A percentile compares a stretch with the other conserved stretches of the same genome.
Conservation (phyloP, 2,888 invertebrate genomes). For the Lasioglossum oenotherae region DNA sequence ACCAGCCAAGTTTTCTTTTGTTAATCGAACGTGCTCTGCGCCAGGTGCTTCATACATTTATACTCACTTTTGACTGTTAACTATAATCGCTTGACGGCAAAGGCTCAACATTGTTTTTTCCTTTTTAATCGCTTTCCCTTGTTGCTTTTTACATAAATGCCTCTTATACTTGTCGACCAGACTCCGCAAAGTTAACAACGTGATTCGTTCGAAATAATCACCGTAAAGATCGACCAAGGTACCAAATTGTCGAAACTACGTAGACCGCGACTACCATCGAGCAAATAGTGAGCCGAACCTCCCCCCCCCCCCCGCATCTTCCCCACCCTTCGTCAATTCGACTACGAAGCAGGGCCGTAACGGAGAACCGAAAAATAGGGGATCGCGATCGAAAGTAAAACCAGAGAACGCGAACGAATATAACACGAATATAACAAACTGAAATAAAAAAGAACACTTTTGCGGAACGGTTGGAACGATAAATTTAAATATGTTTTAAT, state of each 20-base stretch:
- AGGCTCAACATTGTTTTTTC: slow-evolving; percentile 77
- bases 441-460: background rate
- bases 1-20: slow-evolving; percentile 3
- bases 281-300: slow-evolving; percentile 69
- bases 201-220: slow-evolving; percentile 20
- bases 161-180: slow-evolving; percentile 4
- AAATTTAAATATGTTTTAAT: background rate
- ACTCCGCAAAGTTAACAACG: background rate
- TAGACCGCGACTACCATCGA: slow-evolving; percentile 71
- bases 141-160: slow-evolving; percentile 25
- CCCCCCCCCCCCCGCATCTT: slow-evolving; percentile 29
- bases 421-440: too few species aligned
- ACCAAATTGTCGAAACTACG: slow-evolving; percentile 62
- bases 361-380: slow-evolving; percentile 18
- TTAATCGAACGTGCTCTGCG: background rate
- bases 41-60: slow-evolving; percentile 1
- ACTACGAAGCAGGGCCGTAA: slow-evolving; percentile 64
- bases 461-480: background rate
- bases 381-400: background rate
- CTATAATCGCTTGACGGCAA: slow-evolving; percentile 79
- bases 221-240: slow-evolving; percentile 33
- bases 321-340: slow-evolving; percentile 61
- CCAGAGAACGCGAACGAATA: background rate
- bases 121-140: slow-evolving; percentile 19
- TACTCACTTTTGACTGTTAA: slow-evolving; percentile 82